Evolutionary conservation across 2,113 vertebrate species (phyloP).

Genomic region (Heliornis fulica): DNA sequence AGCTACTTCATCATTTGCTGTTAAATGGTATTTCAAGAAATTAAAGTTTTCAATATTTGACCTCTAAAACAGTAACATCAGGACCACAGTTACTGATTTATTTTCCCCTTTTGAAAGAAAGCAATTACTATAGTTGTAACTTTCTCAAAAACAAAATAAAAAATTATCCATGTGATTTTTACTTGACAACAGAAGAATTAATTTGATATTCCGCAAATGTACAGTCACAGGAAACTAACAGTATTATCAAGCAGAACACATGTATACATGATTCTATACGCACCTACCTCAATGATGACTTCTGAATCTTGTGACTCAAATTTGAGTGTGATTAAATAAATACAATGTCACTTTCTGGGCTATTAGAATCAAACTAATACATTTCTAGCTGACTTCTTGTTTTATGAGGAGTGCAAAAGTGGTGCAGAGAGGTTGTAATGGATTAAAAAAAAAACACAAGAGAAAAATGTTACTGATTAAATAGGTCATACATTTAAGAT

Average conservation of each 20-base stretch:
- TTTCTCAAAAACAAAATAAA: neutral
- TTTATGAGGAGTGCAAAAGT: neutral
- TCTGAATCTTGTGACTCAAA: neutral
- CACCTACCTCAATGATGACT: neutral
- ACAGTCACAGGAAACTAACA: neutral
- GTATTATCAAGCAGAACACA: neutral
- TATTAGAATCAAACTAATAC: neutral
- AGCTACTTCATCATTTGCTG: neutral
- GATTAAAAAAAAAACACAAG: neutral
- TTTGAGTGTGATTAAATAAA: neutral
- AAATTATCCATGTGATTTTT: neutral
- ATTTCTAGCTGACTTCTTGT: neutral
- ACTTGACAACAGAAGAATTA: neutral
- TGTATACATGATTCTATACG: too few relatives aligned
- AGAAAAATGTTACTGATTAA: neutral
- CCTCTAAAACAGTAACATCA: neutral
- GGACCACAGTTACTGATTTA: neutral
- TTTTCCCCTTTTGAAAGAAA: neutral
- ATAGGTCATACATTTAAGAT: neutral
- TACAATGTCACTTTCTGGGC: neutral
- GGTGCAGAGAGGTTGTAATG: neutral
- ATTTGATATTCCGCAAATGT: neutral
- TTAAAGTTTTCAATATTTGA: neutral
- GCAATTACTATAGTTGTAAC: neutral
- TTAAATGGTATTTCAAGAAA: neutral